Percentiles rank a stretch among this genome's conserved stretches.
Evolutionary conservation across 2,797 vertebrate species (phyloP).

Genomic region (Enteromius argenteus): DNA sequence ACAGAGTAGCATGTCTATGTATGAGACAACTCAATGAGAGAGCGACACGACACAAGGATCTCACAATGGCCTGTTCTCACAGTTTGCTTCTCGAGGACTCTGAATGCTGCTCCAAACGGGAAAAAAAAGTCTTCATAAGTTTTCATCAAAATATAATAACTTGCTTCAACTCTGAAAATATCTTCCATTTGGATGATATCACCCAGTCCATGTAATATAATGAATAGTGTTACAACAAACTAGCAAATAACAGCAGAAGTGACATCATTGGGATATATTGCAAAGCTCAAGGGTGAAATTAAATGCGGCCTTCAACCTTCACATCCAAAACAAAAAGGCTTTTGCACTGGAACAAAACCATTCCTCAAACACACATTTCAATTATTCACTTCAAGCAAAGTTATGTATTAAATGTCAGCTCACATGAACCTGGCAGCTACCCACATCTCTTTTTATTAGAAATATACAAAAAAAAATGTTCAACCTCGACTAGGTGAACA

Average conservation of each 20-base stretch:
- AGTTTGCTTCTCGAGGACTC: slow-evolving; percentile 25
- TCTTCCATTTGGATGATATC: neutral
- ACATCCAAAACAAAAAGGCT: neutral
- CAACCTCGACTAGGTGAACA: neutral
- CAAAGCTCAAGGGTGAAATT: neutral
- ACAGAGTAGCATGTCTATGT: slow-evolving; percentile 25
- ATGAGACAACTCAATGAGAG: slow-evolving; percentile 31
- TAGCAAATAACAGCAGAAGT: neutral
- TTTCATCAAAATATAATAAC: slow-evolving; percentile 5
- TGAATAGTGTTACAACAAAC: neutral
- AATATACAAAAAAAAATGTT: neutral
- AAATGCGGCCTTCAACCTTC: neutral
- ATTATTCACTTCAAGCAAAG: slow-evolving; percentile 12
- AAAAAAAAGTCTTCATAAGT: neutral
- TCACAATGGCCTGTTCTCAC: slow-evolving; percentile 23
- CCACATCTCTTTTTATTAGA: neutral
- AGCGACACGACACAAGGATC: slow-evolving; percentile 7
- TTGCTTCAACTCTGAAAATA: neutral
- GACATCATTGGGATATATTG: neutral
- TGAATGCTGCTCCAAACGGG: neutral
- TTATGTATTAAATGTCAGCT: slow-evolving; percentile 42
- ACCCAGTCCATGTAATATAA: neutral
- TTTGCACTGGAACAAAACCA: neutral
- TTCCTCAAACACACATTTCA: slow-evolving; percentile 24
- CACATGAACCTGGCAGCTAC: neutral